A percentile compares a stretch with the other conserved stretches of the same genome.
Conservation (phyloP, 1,140 invertebrate genomes). For the Archegozetes longisetosus region DNA sequence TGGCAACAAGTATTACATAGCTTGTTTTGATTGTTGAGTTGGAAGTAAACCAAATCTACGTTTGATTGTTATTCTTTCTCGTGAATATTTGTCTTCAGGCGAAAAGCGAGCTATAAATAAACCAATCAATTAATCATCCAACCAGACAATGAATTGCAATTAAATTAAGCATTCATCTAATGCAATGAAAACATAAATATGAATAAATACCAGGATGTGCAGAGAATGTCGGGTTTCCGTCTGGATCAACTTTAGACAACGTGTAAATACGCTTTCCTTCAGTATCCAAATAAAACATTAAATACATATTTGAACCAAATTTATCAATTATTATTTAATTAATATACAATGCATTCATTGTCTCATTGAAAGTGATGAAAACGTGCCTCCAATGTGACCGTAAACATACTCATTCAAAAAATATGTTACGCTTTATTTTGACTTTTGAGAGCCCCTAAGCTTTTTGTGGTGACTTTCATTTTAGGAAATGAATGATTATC, state of each 20-base stretch:
- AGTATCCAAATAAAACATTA: constrained; percentile 35
- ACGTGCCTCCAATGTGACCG: background rate
- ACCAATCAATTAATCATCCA: too few species aligned
- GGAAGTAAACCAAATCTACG: constrained; percentile 70
- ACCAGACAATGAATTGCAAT: too few species aligned
- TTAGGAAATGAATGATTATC: too few species aligned
- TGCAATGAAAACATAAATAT: background rate
- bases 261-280: constrained; percentile 35
- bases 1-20: background rate
- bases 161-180: too few species aligned
- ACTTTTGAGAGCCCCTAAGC: too few species aligned
- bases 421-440: too few species aligned
- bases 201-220: constrained; percentile 59
- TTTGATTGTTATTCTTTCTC: constrained; percentile 73
- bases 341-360: background rate
- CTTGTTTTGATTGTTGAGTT: constrained; percentile 51
- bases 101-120: constrained; percentile 66
- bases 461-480: too few species aligned
- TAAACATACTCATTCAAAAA: too few species aligned
- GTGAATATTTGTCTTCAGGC: constrained; percentile 85
- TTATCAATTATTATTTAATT: background rate
- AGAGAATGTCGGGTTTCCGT: constrained; percentile 59
- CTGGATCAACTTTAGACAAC: constrained; percentile 50
- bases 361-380: background rate
- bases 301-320: constrained; percentile 28